Percentiles rank a stretch among this genome's conserved stretches.
phyloP scores from a whole-genome alignment of 2,113 vertebrate species.

The Heterotis niloticus region DNA sequence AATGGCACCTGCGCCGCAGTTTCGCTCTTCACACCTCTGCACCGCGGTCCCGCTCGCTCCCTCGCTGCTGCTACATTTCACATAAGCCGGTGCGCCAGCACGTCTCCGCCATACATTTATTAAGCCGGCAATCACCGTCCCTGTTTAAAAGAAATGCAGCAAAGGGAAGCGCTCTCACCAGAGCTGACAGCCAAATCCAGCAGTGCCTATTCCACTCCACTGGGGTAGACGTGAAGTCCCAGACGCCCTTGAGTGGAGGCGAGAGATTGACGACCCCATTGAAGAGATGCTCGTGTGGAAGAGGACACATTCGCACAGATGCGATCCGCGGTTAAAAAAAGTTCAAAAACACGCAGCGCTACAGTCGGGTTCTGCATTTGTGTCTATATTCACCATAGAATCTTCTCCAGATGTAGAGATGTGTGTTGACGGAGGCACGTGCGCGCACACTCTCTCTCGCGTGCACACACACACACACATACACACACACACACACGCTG shows the following conservation, averaged over 20 bases:
- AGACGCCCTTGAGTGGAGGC: not conserved
- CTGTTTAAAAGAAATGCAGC: not conserved
- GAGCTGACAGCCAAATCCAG: not conserved
- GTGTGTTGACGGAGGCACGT: not conserved
- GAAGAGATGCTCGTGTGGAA: not conserved
- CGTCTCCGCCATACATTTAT: not conserved
- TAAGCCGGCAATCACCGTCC: not conserved
- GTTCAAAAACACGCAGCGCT: not conserved
- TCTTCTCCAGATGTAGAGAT: not conserved
- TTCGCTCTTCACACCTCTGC: too few relatives aligned
- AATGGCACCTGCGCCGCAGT: not conserved
- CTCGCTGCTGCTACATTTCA: not conserved
- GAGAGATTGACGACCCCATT: not conserved
- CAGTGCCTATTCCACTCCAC: conserved; percentile 7
- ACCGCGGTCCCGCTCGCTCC: not conserved
- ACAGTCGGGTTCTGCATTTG: not conserved
- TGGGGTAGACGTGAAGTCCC: not conserved
- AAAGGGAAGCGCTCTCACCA: conserved; percentile 8
- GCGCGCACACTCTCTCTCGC: not conserved
- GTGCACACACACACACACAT: not conserved
- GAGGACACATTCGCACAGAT: not conserved
- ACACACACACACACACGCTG: not conserved
- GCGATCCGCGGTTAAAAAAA: not conserved
- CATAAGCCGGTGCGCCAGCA: not conserved
- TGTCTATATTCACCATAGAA: not conserved